phyloP scores from a whole-genome alignment of 2,888 invertebrate species.

The Laothoe populi region DNA sequence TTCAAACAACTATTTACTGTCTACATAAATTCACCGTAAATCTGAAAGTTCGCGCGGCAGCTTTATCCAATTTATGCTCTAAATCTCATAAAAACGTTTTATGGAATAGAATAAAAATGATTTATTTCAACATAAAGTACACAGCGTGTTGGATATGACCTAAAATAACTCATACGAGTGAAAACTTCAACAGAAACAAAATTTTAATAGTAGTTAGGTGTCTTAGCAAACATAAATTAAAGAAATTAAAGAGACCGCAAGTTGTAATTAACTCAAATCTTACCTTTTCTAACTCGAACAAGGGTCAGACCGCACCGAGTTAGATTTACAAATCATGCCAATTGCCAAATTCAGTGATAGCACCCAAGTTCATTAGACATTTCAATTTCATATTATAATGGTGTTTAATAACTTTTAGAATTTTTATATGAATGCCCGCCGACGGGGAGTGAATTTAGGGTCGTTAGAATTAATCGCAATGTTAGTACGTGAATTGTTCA shows the following conservation, averaged over 20 bases:
- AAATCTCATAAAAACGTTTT: constrained; percentile 5
- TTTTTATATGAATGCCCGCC: not conserved
- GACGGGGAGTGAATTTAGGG: not conserved
- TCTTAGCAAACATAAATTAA: constrained; percentile 12
- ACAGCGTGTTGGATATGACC: not conserved
- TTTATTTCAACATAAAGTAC: constrained; percentile 6
- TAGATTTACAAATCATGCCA: constrained; percentile 49
- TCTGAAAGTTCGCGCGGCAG: constrained; percentile 17
- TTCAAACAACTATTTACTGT: constrained; percentile 2
- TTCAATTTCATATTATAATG: constrained; percentile 38
- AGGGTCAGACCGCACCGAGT: constrained; percentile 43
- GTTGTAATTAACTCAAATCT: constrained; percentile 48
- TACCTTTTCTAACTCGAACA: constrained; percentile 48
- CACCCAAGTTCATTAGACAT: constrained; percentile 48
- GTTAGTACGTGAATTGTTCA: constrained; percentile 36
- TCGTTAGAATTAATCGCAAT: constrained; percentile 25
- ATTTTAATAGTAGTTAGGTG: not conserved
- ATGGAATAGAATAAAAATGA: constrained; percentile 10
- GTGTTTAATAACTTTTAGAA: not conserved
- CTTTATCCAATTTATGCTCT: constrained; percentile 5
- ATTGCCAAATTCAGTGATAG: constrained; percentile 44
- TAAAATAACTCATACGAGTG: not conserved
- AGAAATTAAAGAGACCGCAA: constrained; percentile 23
- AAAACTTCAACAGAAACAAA: constrained; percentile 12
- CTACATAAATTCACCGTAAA: not conserved